These are phyloP conservation scores for Pituophis catenifer DNA, from an alignment of 2,113 vertebrate species.

Conservation along the genomic window DNA sequence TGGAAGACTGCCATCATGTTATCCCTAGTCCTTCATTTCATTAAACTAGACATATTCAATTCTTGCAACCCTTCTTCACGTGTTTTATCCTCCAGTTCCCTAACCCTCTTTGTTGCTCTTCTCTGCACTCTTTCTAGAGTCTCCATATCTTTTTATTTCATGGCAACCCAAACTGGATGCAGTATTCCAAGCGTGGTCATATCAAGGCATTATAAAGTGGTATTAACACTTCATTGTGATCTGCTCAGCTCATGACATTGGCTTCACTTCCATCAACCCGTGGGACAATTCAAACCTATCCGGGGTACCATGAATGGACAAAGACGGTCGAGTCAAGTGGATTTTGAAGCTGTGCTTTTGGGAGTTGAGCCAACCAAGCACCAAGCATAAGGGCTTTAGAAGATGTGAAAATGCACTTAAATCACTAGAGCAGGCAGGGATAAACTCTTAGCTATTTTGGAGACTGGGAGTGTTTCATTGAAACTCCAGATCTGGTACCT, in stretches of 20 bases:
- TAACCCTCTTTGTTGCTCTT: too few species aligned
- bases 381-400: neutral
- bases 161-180: too few species aligned
- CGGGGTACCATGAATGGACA: neutral
- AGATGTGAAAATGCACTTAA: neutral
- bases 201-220: too few species aligned
- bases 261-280: neutral
- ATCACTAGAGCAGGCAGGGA: neutral
- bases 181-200: too few species aligned
- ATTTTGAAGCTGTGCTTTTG: neutral
- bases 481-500: neutral
- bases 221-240: neutral
- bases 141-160: too few species aligned
- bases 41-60: too few species aligned
- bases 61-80: too few species aligned
- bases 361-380: neutral
- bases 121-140: too few species aligned
- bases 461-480: neutral
- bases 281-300: neutral
- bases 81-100: too few species aligned
- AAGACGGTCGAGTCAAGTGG: neutral
- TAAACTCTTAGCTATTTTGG: neutral
- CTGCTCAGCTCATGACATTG: neutral
- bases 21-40: too few species aligned
- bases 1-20: too few species aligned